Evolutionary conservation across 2,888 invertebrate genomes (phyloP), one percentile per base, ranked within the genome.

Genomic region (Reticulitermes lucifugus): DNA sequence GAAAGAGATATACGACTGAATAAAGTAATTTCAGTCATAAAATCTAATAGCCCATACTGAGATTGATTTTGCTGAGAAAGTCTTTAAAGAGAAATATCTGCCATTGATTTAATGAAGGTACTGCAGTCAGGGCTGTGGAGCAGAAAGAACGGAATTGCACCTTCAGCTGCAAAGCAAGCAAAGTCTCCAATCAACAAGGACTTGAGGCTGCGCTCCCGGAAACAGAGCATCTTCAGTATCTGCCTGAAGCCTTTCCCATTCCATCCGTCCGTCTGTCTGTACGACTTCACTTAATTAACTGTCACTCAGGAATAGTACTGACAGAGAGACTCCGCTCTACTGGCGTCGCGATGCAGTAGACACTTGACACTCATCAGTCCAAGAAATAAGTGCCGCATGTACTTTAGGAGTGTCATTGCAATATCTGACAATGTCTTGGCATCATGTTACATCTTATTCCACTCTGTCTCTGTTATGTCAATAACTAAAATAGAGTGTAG

Each of bases 271-370:
- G 55, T 55, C 18, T 25, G 41, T 21, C 41, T 41, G 41, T 73
- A 41, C 73, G 73, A 73, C 73, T 29, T 35, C 73, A 41, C 73
- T 73, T 73, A 73, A 73, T 73, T 73, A 73, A 73, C 73, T 73
- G 73, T 73, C 73, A 73, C 73, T 73, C 73, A 73, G 18, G 6
- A 41, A 18, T 35, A 35, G 25, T 10, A 73, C 73, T 41, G 73
- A 73, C 73, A 41, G 73, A 73, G 22, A 18, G 73, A 25, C 70
- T 12, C 46, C 14, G 55, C 55, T 14, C 14, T 55, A 18, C 55
- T 55, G 55, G 55, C 55, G 55, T 55, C 55, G 55, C 55, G 55
- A 55, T 65, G 25, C 21, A 21, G 60, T 60, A 21, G 10, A 51
- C 46, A 14, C 14, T 18, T 12, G 14, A 1, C 14, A 4, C 18